Percentiles rank a stretch among this genome's conserved stretches.
Evolutionary conservation across 1,140 invertebrate species (phyloP).

Genomic region (Argopecten irradians): DNA sequence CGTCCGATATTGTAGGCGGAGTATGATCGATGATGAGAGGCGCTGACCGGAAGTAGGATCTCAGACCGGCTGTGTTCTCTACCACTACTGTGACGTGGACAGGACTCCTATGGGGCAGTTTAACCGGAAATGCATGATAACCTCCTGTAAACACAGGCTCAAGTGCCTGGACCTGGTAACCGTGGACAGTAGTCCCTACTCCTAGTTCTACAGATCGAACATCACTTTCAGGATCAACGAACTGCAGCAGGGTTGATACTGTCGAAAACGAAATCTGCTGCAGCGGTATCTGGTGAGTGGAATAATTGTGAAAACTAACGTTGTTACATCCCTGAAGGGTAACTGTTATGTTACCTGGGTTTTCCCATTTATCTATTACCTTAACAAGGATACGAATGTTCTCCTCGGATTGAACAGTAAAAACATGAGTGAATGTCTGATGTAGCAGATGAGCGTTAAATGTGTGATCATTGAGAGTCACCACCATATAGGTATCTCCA

Average conservation of each 20-base stretch:
- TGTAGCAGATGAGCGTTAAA: neutral
- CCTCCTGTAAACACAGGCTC: neutral
- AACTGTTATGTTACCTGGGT: neutral
- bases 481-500: neutral
- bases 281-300: neutral
- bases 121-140: slow-evolving; percentile 38
- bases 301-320: neutral
- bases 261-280: slow-evolving; percentile 42
- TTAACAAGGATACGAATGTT: neutral
- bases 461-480: neutral
- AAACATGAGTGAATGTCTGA: neutral
- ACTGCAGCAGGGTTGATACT: slow-evolving; percentile 40
- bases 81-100: slow-evolving; percentile 35
- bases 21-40: slow-evolving; percentile 24
- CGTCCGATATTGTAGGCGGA: neutral
- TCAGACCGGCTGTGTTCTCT: neutral
- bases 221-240: slow-evolving; percentile 50
- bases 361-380: neutral
- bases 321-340: neutral
- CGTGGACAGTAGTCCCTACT: slow-evolving; percentile 48
- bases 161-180: slow-evolving; percentile 43
- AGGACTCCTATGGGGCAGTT: slow-evolving; percentile 45
- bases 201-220: slow-evolving; percentile 35
- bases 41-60: neutral
- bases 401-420: neutral